Conservation (phyloP, 2,797 vertebrate species). For the Rhinichthys osculus region DNA sequence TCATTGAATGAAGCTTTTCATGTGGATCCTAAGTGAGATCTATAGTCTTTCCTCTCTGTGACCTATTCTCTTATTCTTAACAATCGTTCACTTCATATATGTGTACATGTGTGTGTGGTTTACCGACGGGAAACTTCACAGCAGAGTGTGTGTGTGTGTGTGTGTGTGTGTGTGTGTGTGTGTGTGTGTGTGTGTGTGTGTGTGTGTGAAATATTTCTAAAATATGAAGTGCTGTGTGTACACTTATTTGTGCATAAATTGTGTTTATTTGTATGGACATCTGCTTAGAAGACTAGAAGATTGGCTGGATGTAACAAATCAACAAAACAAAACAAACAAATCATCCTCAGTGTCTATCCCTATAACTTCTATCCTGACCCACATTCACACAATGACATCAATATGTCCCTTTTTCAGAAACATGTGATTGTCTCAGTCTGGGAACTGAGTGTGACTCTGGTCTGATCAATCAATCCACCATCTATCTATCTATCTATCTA, state of each 20-base stretch:
- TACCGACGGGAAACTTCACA: slow-evolving; percentile 42
- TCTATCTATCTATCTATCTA: too few relatives aligned
- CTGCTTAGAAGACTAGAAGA: background rate
- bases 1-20: slow-evolving; percentile 20
- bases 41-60: slow-evolving; percentile 19
- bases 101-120: slow-evolving; percentile 35
- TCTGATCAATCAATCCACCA: too few relatives aligned
- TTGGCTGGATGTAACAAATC: background rate
- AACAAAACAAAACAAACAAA: background rate
- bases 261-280: background rate
- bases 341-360: background rate
- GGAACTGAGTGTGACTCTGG: too few relatives aligned
- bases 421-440: background rate
- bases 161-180: too few relatives aligned
- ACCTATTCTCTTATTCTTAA: slow-evolving; percentile 13
- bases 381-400: background rate
- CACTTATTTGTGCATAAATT: too few relatives aligned
- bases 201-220: background rate
- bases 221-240: background rate
- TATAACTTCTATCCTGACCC: background rate
- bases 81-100: slow-evolving; percentile 25
- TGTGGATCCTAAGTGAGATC: slow-evolving; percentile 24
- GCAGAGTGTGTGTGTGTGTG: slow-evolving; percentile 37
- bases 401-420: background rate
- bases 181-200: too few relatives aligned